Evolutionary conservation across 2,888 invertebrate genomes (phyloP).

Genomic region (Eucriotettix oculatus): DNA sequence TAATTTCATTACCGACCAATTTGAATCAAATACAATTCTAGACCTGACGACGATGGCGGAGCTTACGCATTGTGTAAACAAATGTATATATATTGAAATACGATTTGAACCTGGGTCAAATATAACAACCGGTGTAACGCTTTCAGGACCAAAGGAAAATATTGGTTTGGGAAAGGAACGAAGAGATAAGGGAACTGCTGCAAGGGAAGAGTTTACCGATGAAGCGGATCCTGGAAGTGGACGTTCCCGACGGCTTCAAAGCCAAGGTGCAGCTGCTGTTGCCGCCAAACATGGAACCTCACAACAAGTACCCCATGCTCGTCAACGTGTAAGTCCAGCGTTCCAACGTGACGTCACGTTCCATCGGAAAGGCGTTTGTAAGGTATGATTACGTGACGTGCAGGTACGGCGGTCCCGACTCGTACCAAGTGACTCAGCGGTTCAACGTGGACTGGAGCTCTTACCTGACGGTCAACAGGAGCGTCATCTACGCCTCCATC

Average conservation of each 20-base stretch:
- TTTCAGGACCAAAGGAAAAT: constrained; percentile 2
- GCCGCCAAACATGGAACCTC: constrained; percentile 50
- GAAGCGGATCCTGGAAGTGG: constrained; percentile 25
- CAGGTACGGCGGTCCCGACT: constrained; percentile 86
- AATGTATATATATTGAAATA: no score
- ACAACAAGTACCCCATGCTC: constrained; percentile 62
- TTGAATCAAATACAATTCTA: no score
- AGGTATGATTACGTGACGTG: no score
- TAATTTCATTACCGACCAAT: no score
- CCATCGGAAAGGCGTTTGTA: not conserved
- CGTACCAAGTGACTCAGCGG: constrained; percentile 64
- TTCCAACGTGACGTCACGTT: not conserved
- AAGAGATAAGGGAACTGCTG: constrained; percentile 10
- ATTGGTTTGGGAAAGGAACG: constrained; percentile 14
- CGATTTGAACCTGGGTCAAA: no score
- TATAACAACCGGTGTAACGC: no score
- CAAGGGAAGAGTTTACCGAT: constrained; percentile 11
- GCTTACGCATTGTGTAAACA: no score
- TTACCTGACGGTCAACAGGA: constrained; percentile 67
- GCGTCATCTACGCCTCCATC: constrained; percentile 73
- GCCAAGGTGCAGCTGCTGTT: constrained; percentile 60
- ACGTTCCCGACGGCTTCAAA: constrained; percentile 44
- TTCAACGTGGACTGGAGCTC: constrained; percentile 78
- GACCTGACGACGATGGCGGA: no score
- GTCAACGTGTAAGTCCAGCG: constrained; percentile 77